These are phyloP conservation scores for Corythornis madagascariensis DNA, from an alignment of 2,113 vertebrate genomes.

Conservation along the genomic window DNA sequence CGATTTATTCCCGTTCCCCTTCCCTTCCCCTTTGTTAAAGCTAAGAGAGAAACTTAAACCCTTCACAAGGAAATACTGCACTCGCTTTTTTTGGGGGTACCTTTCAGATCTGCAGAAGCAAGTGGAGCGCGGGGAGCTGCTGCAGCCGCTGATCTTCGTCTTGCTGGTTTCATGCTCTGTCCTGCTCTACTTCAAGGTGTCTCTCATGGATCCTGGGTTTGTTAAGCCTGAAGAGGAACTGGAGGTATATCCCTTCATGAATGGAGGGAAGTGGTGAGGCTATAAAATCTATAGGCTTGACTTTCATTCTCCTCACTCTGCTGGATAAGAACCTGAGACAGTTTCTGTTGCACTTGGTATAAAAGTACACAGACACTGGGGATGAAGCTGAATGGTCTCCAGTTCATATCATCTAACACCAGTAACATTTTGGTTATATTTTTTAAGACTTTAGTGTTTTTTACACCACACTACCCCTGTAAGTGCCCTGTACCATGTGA, in stretches of 20 bases:
- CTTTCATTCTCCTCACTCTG: not conserved
- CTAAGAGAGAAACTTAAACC: not conserved
- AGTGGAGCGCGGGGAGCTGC: slow-evolving; percentile 79
- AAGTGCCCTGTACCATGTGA: not conserved
- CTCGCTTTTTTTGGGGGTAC: not conserved
- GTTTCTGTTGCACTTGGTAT: not conserved
- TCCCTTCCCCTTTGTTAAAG: not conserved
- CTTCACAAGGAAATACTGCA: not conserved
- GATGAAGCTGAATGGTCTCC: not conserved
- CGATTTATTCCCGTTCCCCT: not conserved
- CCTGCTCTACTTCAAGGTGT: slow-evolving; percentile 89
- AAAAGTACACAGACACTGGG: accelerated
- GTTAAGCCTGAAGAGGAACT: slow-evolving; percentile 74
- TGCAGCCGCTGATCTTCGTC: slow-evolving; percentile 84
- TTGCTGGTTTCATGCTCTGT: slow-evolving; percentile 85
- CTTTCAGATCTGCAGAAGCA: slow-evolving; percentile 82
- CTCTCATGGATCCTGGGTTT: slow-evolving; percentile 96
- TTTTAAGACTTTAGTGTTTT: not conserved
- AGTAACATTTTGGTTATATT: not conserved
- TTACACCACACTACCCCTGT: accelerated
- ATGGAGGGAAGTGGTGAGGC: not conserved
- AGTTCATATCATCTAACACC: not conserved
- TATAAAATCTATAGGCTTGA: not conserved
- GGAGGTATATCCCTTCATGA: not conserved
- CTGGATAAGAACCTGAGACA: not conserved